Conservation (phyloP, 2,113 vertebrate genomes). For the Aleadryas rufinucha region DNA sequence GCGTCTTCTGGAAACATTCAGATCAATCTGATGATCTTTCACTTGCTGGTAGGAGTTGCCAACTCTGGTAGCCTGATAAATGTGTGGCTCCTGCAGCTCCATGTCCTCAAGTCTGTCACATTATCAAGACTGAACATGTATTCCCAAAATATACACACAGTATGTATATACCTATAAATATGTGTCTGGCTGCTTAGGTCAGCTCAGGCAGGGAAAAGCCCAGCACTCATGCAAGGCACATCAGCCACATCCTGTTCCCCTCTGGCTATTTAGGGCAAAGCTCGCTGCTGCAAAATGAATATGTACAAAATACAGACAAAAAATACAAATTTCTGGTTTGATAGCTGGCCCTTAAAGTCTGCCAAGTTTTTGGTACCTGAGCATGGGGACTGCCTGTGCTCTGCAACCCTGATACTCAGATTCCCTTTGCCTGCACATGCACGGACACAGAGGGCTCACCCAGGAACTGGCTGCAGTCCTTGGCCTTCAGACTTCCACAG, state of each 20-base stretch:
- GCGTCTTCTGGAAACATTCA: background rate
- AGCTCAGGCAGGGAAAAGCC: background rate
- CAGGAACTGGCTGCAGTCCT: background rate
- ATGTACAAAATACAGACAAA: background rate
- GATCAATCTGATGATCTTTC: background rate
- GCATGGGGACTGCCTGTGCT: background rate
- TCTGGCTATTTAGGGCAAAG: background rate
- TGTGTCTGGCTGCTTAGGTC: background rate
- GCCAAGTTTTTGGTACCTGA: background rate
- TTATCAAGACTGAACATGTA: background rate
- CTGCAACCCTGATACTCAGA: background rate
- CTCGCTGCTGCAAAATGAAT: background rate
- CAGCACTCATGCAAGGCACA: background rate
- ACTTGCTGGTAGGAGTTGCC: background rate
- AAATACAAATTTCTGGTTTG: accelerated
- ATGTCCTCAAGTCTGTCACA: background rate
- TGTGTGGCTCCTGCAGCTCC: background rate
- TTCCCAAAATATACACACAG: background rate
- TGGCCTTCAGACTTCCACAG: background rate
- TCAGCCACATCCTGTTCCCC: background rate
- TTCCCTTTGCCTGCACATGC: background rate
- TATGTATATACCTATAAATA: background rate
- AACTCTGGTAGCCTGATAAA: background rate
- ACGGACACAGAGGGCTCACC: background rate
- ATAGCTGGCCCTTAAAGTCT: background rate